Base-by-base conservation (phyloP, 2,888 invertebrate genomes). In the Ornithoptera alexandrae region DNA sequence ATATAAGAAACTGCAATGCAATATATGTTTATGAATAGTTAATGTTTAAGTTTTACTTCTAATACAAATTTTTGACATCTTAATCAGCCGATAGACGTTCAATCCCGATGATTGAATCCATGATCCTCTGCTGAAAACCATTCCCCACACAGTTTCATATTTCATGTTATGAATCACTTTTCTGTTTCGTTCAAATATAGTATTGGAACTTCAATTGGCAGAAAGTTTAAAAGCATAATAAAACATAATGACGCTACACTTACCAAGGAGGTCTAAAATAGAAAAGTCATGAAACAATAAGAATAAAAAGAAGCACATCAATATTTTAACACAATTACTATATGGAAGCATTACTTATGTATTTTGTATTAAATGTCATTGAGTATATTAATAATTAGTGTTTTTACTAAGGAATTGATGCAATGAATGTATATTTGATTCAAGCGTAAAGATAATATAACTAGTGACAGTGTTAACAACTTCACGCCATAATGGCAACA, bases 291-390 rank as follows among this genome's bases (percentile, higher is more conserved):
- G 90, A 86, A 90, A 87, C 70, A 79, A 82, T 74, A 80, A 75
- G 81, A 82, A 77, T 7, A 76, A 80, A 18, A 78, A 80, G 77
- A 80, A 77, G 76, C 76, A 77, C 70, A 69, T 76, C 71, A 83
- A 86, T 85, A 79, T 79, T 84, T 84, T 85, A 74, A 80, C 86
- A 90, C 89, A 89, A 87, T 86, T 88, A 89, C 89, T 86, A 90
- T 84, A 90, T 89, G 88, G 89, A 90, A 84, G 87, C 89, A 83
- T 83, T 76, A 69, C 69, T 68, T 69, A 66, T 59, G 42, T 60
- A 62, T 12, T 56, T 61, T 65, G 58, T 30, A 67, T 71, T 67
- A 70, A 12, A 58, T 53, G 8, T 53, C 8, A 53, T 53, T 53
- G 2, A 58, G 3, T 58, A 20, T 58, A 7, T 57, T 57, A 56